Evolutionary conservation across 2,888 invertebrate species (phyloP), one percentile per base, ranked within the genome.

Genomic region (Tuta absoluta): DNA sequence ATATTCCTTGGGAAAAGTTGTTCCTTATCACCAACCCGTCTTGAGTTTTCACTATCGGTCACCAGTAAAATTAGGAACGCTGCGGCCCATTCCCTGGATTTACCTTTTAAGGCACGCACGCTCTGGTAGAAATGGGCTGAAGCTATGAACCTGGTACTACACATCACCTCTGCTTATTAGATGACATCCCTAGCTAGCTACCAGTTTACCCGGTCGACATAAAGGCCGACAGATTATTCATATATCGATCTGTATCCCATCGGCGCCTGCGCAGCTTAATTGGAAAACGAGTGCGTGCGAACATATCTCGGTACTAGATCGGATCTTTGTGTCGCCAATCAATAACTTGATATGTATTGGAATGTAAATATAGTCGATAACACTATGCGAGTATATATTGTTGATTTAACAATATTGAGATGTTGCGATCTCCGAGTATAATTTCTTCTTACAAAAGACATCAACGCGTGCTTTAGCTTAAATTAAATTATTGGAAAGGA

Each of bases 221-320:
- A 38, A 19, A 38, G 38, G 41, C 21, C n/a, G 21, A 2, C 24
- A 38, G 58, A 58, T 63, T 58, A 61, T 61, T 64, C 60, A 64
- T 64, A 64, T 64, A 61, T 61, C 64, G 61, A 61, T 61, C 33
- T 19, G 12, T 61, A 61, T 61, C 49, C 61, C 33, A 60, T 56
- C 56, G 33, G 60, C 60, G 45, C 49, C 12, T 24, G 28, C 48
- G 51, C 23, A 23, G 10, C 45, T 21, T 61, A 64, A 64, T 64
- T 64, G 64, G 64, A 45, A 38, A 60, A 61, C 60, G 49, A 51
- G 41, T 45, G 28, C 41, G 49, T 51, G 64, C 38, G 33, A 41
- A 53, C 63, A 49, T 51, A 51, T 59, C 49, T 19, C 10, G 33
- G 8, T 33, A 7, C 21, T 4, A 17, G 33, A 24, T 49, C 19